These are phyloP conservation scores for Ianthella basta DNA, from an alignment of 37 sponge, comb jelly and placozoan species.

Conservation along the genomic window DNA sequence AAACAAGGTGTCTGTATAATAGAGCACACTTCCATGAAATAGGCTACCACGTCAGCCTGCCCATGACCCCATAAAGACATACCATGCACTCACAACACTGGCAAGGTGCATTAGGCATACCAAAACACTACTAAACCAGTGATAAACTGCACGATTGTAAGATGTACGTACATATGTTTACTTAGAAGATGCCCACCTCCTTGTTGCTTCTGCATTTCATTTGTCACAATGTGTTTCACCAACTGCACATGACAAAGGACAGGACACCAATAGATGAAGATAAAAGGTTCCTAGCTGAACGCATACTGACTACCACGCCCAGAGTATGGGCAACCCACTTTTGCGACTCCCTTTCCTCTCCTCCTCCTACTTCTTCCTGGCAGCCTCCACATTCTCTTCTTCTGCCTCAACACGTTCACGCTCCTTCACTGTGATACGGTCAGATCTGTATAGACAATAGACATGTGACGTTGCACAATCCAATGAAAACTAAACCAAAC, in stretches of 20 bases:
- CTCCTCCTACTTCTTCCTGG: conserved; percentile 42
- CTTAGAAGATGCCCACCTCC: too few species aligned
- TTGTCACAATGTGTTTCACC: conserved; percentile 11
- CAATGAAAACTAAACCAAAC: neutral
- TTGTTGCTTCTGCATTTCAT: conserved; percentile 46
- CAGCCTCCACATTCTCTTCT: conserved; percentile 54
- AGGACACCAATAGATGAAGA: neutral
- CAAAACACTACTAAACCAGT: too few species aligned
- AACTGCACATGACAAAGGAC: neutral
- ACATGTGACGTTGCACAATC: neutral
- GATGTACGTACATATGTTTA: neutral
- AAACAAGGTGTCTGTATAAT: too few species aligned
- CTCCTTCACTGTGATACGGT: conserved; percentile 73
- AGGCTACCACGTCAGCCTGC: too few species aligned
- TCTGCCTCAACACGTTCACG: conserved; percentile 49
- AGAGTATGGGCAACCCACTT: neutral
- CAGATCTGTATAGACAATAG: conserved; percentile 49
- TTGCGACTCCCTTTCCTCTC: conserved; percentile 42
- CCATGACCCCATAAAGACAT: too few species aligned
- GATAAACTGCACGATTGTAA: neutral
- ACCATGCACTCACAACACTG: too few species aligned
- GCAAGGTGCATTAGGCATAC: too few species aligned
- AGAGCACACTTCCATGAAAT: too few species aligned
- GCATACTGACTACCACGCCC: too few species aligned
- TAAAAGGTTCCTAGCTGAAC: too few species aligned